Evolutionary conservation across 2,888 invertebrate genomes (phyloP), one percentile per base, ranked within the genome.

Genomic region (Pogonocherus hispidulus): DNA sequence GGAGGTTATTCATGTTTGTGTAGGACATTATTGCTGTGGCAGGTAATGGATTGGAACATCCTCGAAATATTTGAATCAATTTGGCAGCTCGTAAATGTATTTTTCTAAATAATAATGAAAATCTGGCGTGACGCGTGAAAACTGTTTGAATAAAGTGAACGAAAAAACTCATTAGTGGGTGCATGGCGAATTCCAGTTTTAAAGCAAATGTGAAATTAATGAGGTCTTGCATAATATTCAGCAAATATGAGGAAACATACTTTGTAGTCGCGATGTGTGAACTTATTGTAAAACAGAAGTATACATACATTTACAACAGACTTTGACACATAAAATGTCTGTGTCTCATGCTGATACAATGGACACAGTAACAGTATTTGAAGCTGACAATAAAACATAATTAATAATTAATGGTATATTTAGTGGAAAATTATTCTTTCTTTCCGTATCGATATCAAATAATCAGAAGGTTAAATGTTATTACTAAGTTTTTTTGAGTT

Each of bases 11-110:
- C 23, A 20, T 22, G 23, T 51, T 23, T 51, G 23, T 51, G n/a
- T n/a, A n/a, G n/a, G n/a, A n/a, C n/a, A n/a, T n/a, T n/a, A n/a
- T n/a, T 22, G 22, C 47, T 20, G 23, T 14, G 8, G 49, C 4
- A 51, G 49, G 23, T 51, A 51, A 51, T 51, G 49, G 23, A 51
- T 51, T 51, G 23, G 22, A 51, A 14, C 23, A 32, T 32, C 2
- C n/a, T 22, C 3, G 11, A 23, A 51, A 23, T 51, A 6, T 14
- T 51, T 3, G n/a, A 51, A n/a, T 51, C 14, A 51, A 51, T n/a
- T 22, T 51, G 23, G 16, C 16, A 22, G 16, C 22, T 23, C 8
- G 23, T 23, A 9, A 23, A 51, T 23, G n/a, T 20, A 5, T 51
- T 22, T 49, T 51, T 51, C 22, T 14, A 22, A n/a, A 22, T 23